Evolutionary conservation across 2,113 vertebrate genomes (phyloP), one percentile per base, ranked within the genome.

Genomic region (Fregetta grallaria): DNA sequence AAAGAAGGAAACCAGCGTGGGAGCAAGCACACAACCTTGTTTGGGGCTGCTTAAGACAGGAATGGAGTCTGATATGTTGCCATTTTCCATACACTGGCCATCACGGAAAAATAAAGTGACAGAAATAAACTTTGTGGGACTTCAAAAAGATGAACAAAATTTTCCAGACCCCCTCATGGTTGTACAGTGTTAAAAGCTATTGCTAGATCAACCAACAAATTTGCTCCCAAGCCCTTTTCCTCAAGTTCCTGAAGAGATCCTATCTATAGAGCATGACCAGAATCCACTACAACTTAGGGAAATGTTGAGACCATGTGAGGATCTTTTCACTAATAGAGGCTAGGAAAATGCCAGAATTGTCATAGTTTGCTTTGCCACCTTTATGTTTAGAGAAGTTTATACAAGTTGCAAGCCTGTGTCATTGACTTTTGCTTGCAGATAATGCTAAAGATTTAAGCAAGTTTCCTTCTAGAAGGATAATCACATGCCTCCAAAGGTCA

Each of bases 1-100:
- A 97, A 96, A 97, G 96, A 97, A 90, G 84, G 94, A 96, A 97
- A 96, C 10, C 96, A 95, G 96, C 70, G 6, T 96, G 96, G 71
- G 84, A 96, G 94, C 92, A 93, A 97, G 93, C 53, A 82, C 81
- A 82, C 34, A 92, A 86, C 87, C 93, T 90, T 95, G 90, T 95
- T 94, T 96, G 93, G 90, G 96, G 81, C 87, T 96, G 91, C 84
- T 75, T 16, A 47, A 90, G 87, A 65, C 84, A n/a, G 92, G 77
- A 79, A 38, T 45, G 87, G 93, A 93, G 91, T 62, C 94, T 95
- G 66, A 95, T 58, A 49, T 4, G 7, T 58, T 96, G 94, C 96
- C 95, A 94, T 96, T 95, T 96, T 97, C 96, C 93, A 88, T 95
- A 53, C 66, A 13, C 90, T 79, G 77, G 49, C 90, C 96, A 95